Evolutionary conservation across 2,888 invertebrate genomes (phyloP).

Genomic region (Acanthopleura granulata): DNA sequence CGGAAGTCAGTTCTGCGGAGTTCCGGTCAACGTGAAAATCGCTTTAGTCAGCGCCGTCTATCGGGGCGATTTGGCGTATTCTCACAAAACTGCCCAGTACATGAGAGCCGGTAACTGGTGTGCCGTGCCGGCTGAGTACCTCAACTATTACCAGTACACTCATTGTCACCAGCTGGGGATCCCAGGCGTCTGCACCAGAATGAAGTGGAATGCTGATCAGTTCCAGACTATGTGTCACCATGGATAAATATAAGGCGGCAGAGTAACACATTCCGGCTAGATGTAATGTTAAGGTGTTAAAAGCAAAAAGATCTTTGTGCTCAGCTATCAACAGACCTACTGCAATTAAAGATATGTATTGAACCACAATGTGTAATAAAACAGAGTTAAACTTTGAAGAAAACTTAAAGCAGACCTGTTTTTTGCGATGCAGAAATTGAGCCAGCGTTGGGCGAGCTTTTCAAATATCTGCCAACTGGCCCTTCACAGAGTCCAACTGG

Average conservation of each 20-base stretch:
- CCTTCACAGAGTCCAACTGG: no score
- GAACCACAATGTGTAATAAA: no score
- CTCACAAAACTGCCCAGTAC: slow-evolving; percentile 5
- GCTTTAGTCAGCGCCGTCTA: slow-evolving; percentile 13
- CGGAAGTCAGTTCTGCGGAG: slow-evolving; percentile 12
- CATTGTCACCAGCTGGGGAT: slow-evolving; percentile 15
- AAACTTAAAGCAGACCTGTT: no score
- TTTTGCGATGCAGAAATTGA: no score
- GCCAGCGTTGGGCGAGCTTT: no score
- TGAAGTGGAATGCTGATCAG: slow-evolving; percentile 15
- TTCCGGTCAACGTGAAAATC: slow-evolving; percentile 5
- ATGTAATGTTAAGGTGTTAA: no score
- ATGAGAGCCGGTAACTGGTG: slow-evolving; percentile 10
- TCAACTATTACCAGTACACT: slow-evolving; percentile 14
- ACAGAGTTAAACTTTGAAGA: no score
- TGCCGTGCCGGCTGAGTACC: slow-evolving; percentile 2
- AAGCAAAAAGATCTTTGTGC: no score
- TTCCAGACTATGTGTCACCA: slow-evolving; percentile 16
- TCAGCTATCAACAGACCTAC: no score
- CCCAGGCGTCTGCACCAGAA: background rate
- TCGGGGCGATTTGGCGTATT: slow-evolving; percentile 12
- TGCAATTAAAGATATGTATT: no score
- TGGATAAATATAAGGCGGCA: background rate
- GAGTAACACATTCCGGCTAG: no score
- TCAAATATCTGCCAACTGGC: no score